Evolutionary conservation across 2,113 vertebrate genomes (phyloP), one percentile per base, ranked within the genome.

Genomic region (Gymnogyps californianus): DNA sequence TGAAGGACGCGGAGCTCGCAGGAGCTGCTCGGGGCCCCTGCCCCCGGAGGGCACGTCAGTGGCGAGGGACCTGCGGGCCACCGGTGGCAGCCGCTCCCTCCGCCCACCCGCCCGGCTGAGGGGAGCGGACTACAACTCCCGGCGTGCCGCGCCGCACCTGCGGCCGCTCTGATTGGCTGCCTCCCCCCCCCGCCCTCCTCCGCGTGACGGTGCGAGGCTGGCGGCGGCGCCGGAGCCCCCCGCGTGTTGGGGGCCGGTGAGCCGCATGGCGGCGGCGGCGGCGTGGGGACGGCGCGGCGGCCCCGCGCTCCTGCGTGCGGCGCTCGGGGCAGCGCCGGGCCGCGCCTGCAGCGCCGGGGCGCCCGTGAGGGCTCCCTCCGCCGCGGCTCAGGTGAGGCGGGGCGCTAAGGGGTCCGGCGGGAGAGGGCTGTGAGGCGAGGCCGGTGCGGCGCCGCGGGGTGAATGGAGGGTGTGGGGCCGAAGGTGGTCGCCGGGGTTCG

Each of bases 11-110:
- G 9, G 9, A 12, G 40, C 44, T 38, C 17, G 1, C 17, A 31
- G 31, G 21, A 7, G 9, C 1, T 5, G 25, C 29, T 31, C 13
- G 9, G 2, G 2, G 8, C 3, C 20, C 7, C 46, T 9, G 25
- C 1, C 28, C 29, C 5, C 10, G 6, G 18, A 8, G 4, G 1
- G 5, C 13, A 6, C 10, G 1, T 7, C 29, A 4, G 6, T 0
- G 7, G 2, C 14, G 24, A 44, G 6, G 0, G 1, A 44, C 24
- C 13, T 1, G 4, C 1, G 0, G 2, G 4, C 20, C 22, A 7
- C 49, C 6, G 21, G 0, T 2, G 10, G 4, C 16, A 5, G 22
- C 13, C 1, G 4, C 14, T 9, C 10, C 1, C 4, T 0, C 3
- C 15, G 1, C 40, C n/a, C 8, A 8, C 10, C 16, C 24, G 0